phyloP scores from a whole-genome alignment of 2,797 vertebrate genomes.

The Poecilia gillii region DNA sequence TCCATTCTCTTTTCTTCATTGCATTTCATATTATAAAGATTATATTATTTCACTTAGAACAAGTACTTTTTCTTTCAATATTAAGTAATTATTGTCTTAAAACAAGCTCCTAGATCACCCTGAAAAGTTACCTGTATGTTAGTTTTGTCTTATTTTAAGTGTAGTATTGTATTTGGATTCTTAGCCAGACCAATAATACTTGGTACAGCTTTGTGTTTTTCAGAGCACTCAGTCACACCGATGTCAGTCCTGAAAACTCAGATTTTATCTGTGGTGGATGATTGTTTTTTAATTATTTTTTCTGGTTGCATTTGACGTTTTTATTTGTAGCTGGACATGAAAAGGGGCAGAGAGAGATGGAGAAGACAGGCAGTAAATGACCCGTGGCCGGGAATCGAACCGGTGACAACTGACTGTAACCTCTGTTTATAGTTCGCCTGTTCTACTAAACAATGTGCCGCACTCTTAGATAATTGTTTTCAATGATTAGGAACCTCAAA shows the following conservation, averaged over 20 bases:
- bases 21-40: neutral
- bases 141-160: no score
- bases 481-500: slow-evolving; percentile 63
- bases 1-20: slow-evolving; percentile 18
- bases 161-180: no score
- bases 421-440: neutral
- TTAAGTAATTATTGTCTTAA: no score
- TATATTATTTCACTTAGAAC: no score
- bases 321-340: neutral
- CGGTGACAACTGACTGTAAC: no score
- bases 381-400: neutral
- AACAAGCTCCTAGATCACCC: no score
- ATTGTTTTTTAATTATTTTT: slow-evolving; percentile 47
- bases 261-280: slow-evolving; percentile 38
- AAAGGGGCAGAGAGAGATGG: neutral
- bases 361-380: no score
- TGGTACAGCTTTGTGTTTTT: no score
- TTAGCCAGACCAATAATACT: no score
- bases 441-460: neutral
- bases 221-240: slow-evolving; percentile 16
- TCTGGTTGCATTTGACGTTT: neutral
- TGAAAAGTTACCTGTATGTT: no score
- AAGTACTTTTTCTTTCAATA: no score
- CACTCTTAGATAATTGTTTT: slow-evolving; percentile 56
- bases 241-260: slow-evolving; percentile 21